Conservation (phyloP, 2,797 vertebrate genomes). For the Microctenopoma steveboyesi region DNA sequence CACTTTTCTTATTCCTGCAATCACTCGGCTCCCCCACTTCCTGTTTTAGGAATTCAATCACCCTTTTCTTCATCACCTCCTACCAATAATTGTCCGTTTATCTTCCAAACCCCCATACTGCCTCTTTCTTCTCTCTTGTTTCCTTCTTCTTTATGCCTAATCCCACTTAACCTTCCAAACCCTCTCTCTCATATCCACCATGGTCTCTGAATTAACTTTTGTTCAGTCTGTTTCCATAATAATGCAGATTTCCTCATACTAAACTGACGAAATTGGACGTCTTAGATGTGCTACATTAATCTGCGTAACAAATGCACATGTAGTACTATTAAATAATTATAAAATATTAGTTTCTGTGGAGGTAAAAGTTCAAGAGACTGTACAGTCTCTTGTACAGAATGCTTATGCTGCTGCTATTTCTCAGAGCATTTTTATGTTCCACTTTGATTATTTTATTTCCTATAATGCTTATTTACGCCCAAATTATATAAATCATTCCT, state of each 20-base stretch:
- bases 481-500: background rate
- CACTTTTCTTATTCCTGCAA: conserved; percentile 50
- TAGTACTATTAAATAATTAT: too few species aligned
- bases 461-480: background rate
- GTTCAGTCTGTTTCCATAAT: conserved; percentile 7
- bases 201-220: conserved; percentile 1
- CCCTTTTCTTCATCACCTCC: conserved; percentile 27
- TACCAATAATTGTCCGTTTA: conserved; percentile 30
- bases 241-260: background rate
- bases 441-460: background rate
- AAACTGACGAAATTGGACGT: background rate
- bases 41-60: conserved; percentile 32
- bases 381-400: too few species aligned
- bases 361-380: too few species aligned
- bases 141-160: conserved; percentile 38
- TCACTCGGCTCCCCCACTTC: conserved; percentile 24
- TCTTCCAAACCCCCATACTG: conserved; percentile 17
- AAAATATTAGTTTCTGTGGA: too few species aligned
- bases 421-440: background rate
- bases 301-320: background rate
- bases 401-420: too few species aligned
- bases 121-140: conserved; percentile 36
- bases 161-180: conserved; percentile 49
- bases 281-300: background rate
- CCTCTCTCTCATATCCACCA: conserved; percentile 11